phyloP scores from a whole-genome alignment of 2,113 vertebrate genomes.

The Zeus faber region DNA sequence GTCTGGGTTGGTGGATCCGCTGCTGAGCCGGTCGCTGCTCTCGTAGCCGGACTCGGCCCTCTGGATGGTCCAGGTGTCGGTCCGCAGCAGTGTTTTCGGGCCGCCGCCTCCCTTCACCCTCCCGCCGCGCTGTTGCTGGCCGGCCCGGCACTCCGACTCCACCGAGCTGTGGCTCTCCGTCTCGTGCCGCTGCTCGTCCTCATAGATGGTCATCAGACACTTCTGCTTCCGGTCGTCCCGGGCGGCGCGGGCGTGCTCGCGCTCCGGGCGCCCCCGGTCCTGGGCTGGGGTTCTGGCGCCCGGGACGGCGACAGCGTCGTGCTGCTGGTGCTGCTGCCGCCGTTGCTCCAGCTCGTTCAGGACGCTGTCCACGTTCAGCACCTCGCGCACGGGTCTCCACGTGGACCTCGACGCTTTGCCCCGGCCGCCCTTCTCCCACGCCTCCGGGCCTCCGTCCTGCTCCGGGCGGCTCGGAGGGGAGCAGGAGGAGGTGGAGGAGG shows the following conservation, averaged over 20 bases:
- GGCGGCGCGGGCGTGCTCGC: constrained; percentile 56
- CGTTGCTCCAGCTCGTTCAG: constrained; percentile 86
- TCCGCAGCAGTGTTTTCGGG: constrained; percentile 71
- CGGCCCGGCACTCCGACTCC: constrained; percentile 79
- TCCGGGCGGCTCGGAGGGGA: constrained; percentile 39
- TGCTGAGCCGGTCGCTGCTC: constrained; percentile 91
- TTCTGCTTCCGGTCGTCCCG: constrained; percentile 81
- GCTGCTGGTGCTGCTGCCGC: constrained; percentile 65
- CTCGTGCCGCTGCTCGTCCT: constrained; percentile 89
- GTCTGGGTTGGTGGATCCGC: constrained; percentile 87
- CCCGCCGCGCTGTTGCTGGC: constrained; percentile 64
- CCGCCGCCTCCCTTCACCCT: constrained; percentile 67
- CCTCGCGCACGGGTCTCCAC: constrained; percentile 92
- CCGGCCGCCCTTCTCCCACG: constrained; percentile 75
- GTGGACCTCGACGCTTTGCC: constrained; percentile 77
- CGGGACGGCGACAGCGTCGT: not conserved
- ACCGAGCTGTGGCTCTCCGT: constrained; percentile 84
- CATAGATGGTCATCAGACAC: constrained; percentile 93
- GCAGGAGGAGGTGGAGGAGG: not conserved
- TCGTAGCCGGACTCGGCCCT: constrained; percentile 95
- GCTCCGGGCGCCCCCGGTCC: constrained; percentile 53
- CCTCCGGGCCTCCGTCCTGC: constrained; percentile 73
- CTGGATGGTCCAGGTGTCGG: constrained; percentile 87
- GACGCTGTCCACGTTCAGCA: constrained; percentile 92
- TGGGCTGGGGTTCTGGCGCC: constrained; percentile 57